Evolutionary conservation across 2,113 vertebrate species (phyloP), one percentile per base, ranked within the genome.

Genomic region (Cyprinus carpio): DNA sequence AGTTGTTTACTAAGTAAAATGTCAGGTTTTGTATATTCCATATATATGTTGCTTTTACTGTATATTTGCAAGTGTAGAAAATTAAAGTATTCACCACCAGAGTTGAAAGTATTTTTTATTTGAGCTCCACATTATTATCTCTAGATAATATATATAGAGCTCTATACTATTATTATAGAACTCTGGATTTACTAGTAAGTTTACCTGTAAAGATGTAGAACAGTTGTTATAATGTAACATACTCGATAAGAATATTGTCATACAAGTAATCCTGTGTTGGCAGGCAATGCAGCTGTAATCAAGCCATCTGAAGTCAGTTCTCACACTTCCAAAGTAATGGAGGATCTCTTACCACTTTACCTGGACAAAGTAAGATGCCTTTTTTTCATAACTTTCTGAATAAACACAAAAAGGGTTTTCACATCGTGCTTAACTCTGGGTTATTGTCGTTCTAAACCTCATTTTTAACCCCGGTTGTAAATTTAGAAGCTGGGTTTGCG

Each of bases 251-350:
- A n/a, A 46, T 74, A 25, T 74, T 46, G 25, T 54, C 10, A 64
- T 34, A 56, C 4, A 60, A 37, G 69, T 3, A 31, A 37, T 64
- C 25, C 34, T 84, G 20, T 82, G 0, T 72, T 71, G 84, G 65
- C 77, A 99, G 98, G 98, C 84, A 99, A 99, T 31, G 98, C 98
- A 0, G 97, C 92, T 15, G 94, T 99, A 67, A 75, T 98, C 43
- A 99, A 99, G 88, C 98, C 98, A 0, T 99, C 98, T 0, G 98
- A 99, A 91, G 58, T 99, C 79, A 95, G 95, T 0, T 95, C 92
- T 84, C 93, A 98, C 90, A 97, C 95, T 0, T 92, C 97, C 31
- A 95, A 90, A 80, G 65, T 95, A 78, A 90, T 99, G 91, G 95
- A 95, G 67, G 91, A 96, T 0, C 89, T 98, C 0, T 91, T 99